Conservation (phyloP, 2,888 invertebrate species). For the Lasioglossum lativentre region DNA sequence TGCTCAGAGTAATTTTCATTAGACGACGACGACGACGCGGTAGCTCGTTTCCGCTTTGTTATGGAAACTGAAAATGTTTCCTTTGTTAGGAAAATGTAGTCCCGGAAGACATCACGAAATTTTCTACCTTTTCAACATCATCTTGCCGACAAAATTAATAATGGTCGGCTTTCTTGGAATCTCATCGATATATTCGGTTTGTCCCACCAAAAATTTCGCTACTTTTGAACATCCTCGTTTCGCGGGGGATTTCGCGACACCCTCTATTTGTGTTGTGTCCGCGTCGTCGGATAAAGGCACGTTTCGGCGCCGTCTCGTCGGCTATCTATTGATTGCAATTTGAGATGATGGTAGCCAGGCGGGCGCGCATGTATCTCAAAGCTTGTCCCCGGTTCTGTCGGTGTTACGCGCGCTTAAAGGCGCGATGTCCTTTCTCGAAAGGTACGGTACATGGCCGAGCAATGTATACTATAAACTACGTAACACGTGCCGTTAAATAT, state of each 20-base stretch:
- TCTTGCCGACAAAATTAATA: no score
- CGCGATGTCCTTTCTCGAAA: conserved; percentile 23
- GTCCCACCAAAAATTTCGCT: neutral
- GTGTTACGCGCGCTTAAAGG: conserved; percentile 26
- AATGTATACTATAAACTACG: neutral
- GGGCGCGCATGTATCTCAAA: conserved; percentile 52
- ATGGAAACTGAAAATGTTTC: no score
- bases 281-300: conserved; percentile 64
- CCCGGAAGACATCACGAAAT: neutral
- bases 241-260: conserved; percentile 31
- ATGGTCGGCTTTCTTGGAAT: no score
- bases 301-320: conserved; percentile 80
- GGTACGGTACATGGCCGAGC: neutral
- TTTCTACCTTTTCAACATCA: no score
- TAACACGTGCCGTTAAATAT: conserved; percentile 15
- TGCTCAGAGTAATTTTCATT: conserved; percentile 40
- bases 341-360: conserved; percentile 64
- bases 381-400: neutral
- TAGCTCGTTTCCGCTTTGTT: conserved; percentile 12
- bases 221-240: neutral
- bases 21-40: neutral
- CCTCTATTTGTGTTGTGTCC: conserved; percentile 47
- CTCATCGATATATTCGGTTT: no score
- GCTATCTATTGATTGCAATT: conserved; percentile 80
- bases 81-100: conserved; percentile 15